phyloP scores from a whole-genome alignment of 2,797 vertebrate species.

The Sebastes itinus region DNA sequence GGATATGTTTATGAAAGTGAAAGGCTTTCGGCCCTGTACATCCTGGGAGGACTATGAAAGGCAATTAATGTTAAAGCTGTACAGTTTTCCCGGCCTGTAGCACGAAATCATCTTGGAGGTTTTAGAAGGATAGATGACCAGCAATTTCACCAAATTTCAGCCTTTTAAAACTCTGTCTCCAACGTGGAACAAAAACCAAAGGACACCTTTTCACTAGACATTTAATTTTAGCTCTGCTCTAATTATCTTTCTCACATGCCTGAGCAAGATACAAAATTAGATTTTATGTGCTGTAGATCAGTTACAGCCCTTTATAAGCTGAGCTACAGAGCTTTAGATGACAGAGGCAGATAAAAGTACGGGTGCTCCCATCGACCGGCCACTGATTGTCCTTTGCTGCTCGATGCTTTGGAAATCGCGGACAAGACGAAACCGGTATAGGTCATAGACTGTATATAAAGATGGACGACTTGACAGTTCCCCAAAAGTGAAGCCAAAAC shows the following conservation, averaged over 20 bases:
- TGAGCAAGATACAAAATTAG: neutral
- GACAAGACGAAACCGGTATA: no score
- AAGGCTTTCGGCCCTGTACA: constrained; percentile 2
- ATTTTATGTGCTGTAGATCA: neutral
- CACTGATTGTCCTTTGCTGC: no score
- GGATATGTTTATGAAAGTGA: constrained; percentile 40
- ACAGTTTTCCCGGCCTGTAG: neutral
- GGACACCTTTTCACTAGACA: neutral
- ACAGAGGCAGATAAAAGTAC: constrained; percentile 15
- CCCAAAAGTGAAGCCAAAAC: no score
- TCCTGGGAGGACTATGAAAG: neutral
- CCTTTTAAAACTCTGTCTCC: neutral
- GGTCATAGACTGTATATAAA: no score
- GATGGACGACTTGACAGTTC: no score
- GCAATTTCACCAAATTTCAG: neutral
- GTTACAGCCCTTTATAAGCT: constrained; percentile 1
- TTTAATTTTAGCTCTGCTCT: neutral
- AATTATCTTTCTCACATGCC: neutral
- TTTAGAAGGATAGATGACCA: neutral
- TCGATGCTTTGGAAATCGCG: no score
- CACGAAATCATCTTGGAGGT: neutral
- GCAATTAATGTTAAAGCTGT: neutral
- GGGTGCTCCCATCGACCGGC: no score
- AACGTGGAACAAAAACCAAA: neutral
- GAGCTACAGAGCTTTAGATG: neutral